Evolutionary conservation across 2,113 vertebrate species (phyloP), one percentile per base, ranked within the genome.

Genomic region (Delphinapterus leucas): DNA sequence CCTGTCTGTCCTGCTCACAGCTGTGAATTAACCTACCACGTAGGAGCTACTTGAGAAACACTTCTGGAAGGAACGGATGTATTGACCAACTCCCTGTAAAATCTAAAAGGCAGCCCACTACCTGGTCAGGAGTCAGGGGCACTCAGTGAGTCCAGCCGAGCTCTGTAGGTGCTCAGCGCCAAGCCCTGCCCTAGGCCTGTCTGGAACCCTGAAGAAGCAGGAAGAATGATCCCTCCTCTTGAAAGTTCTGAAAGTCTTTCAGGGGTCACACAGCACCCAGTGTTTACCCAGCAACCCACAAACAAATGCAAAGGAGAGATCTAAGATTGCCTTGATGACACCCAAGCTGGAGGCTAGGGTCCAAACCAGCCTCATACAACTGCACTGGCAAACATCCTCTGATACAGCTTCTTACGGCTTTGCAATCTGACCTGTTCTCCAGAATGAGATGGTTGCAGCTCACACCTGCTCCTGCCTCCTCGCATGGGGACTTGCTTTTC

Each of bases 261-360:
- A 83, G 92, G 81, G 92, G 92, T 90, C 93, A 96, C 53, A 65
- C 41, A 90, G 77, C 77, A 73, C 53, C 14, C 77, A 47, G 58
- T 76, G 96, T 97, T 97, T 84, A 96, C 96, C 92, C 83, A 92
- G 94, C 97, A 96, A 96, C 97, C 90, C 58, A 79, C 83, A 97
- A 94, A 96, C 86, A 96, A 77, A 96, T 0, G 0, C 79, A 15
- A 53, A 81, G 55, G 33, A 61, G 60, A 95, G 81, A 71, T 65
- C 60, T 88, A 36, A 95, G 93, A 81, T 38, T 68, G 81, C 3
- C 2, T 2, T 18, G 79, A 89, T 28, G 92, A 97, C 90, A 55
- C 94, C 83, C 33, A 94, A 60, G 83, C 68, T 92, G 88, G 36
- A 91, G 74, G 88, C 89, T 25, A 28, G 58, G 41, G 68, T 96